Percentiles rank a stretch among this genome's conserved stretches.
These are phyloP conservation scores for Rhopalosiphum maidis DNA, from an alignment of 1,140 invertebrate genomes.

Conservation along the genomic window DNA sequence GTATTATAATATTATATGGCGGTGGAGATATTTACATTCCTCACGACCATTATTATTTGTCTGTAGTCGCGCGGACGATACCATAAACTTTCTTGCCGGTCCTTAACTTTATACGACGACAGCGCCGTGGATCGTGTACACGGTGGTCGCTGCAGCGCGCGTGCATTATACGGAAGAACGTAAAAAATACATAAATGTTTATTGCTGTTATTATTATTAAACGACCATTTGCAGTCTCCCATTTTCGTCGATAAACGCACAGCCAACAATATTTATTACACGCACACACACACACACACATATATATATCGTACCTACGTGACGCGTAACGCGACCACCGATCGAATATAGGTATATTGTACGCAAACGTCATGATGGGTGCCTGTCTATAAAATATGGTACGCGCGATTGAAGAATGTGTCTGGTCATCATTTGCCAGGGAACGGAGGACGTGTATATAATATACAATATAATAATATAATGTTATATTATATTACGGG, in stretches of 20 bases:
- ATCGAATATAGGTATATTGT: background rate
- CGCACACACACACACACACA: no score
- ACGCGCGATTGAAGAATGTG: background rate
- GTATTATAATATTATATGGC: background rate
- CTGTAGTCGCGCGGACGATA: background rate
- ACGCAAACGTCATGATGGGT: background rate
- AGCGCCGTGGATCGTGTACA: background rate
- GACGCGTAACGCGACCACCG: background rate
- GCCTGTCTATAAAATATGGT: background rate
- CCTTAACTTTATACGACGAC: background rate
- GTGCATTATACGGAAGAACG: background rate
- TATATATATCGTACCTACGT: background rate
- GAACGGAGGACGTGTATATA: background rate
- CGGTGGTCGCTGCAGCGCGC: background rate
- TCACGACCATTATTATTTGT: background rate
- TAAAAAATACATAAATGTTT: slow-evolving; percentile 1
- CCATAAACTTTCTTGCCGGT: background rate
- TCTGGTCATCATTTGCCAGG: background rate
- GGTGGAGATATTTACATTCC: background rate
- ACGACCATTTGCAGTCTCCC: background rate
- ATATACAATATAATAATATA: background rate
- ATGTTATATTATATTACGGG: background rate
- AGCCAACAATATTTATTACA: background rate
- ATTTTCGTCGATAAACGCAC: background rate
- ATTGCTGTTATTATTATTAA: background rate